These are phyloP conservation scores for Drosophila bocki DNA, from an alignment of 1,140 invertebrate genomes.

Conservation along the genomic window DNA sequence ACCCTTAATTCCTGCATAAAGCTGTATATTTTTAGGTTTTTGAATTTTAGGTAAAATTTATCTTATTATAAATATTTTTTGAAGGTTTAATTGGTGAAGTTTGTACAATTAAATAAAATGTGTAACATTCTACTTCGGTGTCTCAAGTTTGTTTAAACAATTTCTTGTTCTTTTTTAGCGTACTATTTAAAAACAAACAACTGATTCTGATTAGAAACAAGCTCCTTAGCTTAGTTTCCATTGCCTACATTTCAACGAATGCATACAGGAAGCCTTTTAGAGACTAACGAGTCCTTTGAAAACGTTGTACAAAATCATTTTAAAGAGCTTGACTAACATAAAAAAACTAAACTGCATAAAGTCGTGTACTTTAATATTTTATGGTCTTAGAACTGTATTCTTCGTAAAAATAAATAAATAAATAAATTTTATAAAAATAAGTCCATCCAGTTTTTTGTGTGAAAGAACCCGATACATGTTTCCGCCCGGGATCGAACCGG, in stretches of 20 bases:
- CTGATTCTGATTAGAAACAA: background rate
- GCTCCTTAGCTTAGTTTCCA: background rate
- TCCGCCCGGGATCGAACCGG: constrained; percentile 85
- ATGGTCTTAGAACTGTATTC: background rate
- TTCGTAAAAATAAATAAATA: background rate
- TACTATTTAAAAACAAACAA: background rate
- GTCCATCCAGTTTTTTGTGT: background rate
- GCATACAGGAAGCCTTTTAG: background rate
- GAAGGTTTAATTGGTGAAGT: no score
- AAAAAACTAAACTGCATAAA: background rate
- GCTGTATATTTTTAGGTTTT: no score
- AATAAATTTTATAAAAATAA: background rate
- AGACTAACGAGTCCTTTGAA: background rate
- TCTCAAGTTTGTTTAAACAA: background rate
- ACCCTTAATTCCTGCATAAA: no score
- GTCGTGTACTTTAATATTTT: fast-evolving
- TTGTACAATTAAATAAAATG: background rate
- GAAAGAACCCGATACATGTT: constrained; percentile 39
- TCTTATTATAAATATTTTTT: no score
- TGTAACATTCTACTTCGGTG: background rate
- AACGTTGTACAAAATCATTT: background rate
- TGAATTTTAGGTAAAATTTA: no score
- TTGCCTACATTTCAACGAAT: background rate
- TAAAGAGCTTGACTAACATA: no score
- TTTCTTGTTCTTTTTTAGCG: no score